A percentile compares a stretch with the other conserved stretches of the same genome.
These are phyloP conservation scores for Capra hircus DNA, from an alignment of 2,113 vertebrate genomes.

Conservation along the genomic window DNA sequence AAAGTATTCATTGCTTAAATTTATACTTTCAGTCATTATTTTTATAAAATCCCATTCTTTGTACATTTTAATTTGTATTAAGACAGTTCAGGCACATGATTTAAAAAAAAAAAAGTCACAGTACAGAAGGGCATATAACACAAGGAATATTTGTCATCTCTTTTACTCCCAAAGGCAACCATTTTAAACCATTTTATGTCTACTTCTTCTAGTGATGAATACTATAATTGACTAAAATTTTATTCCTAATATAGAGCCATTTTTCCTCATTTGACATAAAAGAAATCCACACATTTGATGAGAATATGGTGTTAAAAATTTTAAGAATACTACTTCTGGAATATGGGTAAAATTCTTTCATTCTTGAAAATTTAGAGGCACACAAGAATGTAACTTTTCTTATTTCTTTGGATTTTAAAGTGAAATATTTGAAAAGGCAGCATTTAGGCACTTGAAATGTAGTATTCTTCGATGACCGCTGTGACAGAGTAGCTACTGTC, in stretches of 20 bases:
- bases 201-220: background rate
- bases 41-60: background rate
- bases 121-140: background rate
- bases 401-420: background rate
- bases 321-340: background rate
- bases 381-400: background rate
- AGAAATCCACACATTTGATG: background rate
- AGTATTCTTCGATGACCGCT: background rate
- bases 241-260: background rate
- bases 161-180: background rate
- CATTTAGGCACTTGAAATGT: background rate
- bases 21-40: background rate
- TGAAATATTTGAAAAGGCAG: background rate
- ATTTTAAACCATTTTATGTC: background rate
- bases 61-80: background rate
- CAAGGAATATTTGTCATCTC: background rate
- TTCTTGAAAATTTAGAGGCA: background rate
- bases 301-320: background rate
- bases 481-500: background rate
- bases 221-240: background rate
- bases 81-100: background rate
- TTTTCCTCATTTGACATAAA: background rate
- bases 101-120: background rate
- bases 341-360: background rate
- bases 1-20: background rate